phyloP scores from a whole-genome alignment of 2,113 vertebrate species.

The Eonycteris spelaea region DNA sequence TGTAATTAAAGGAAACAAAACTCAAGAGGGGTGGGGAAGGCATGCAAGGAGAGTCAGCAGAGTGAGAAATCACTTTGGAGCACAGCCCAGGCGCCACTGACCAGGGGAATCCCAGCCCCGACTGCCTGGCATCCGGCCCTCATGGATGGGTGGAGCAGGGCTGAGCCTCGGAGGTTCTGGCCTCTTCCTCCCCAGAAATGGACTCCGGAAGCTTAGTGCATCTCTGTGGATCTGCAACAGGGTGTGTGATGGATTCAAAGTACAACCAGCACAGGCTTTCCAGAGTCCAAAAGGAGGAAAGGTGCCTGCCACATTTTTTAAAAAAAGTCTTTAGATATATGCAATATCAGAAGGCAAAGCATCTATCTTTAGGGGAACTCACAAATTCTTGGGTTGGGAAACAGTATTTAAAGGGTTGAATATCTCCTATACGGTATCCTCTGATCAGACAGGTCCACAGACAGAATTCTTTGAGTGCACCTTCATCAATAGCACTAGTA shows the following conservation, averaged over 20 bases:
- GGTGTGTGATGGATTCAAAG: not conserved
- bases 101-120: fast-evolving
- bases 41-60: not conserved
- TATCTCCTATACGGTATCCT: not conserved
- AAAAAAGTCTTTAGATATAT: conserved; percentile 21
- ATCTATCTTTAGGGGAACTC: not conserved
- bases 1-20: not conserved
- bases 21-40: not conserved
- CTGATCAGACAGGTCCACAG: not conserved
- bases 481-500: not conserved
- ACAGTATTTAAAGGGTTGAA: not conserved
- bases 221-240: not conserved
- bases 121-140: not conserved
- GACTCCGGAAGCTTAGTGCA: not conserved
- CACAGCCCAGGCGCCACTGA: not conserved
- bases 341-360: not conserved
- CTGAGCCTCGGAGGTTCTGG: fast-evolving
- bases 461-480: not conserved
- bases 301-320: not conserved
- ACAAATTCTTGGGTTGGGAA: not conserved
- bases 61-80: not conserved
- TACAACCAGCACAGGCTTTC: not conserved
- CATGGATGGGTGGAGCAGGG: fast-evolving
- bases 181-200: not conserved
- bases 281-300: not conserved